Evolutionary conservation across 2,797 vertebrate species (phyloP), one percentile per base, ranked within the genome.

Genomic region (Gallinago nigripennis): DNA sequence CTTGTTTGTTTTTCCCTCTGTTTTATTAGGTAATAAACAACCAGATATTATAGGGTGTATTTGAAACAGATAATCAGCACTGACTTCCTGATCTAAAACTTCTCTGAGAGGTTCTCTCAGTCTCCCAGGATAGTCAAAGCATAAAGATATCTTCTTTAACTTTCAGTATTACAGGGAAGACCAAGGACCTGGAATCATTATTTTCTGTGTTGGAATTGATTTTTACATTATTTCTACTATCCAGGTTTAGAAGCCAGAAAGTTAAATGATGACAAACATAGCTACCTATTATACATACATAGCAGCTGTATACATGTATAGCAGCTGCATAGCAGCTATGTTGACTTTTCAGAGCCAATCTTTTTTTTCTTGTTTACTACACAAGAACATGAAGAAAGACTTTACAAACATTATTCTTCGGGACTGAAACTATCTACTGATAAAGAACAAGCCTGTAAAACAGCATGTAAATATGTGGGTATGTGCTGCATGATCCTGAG

Each of bases 1-100:
- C 61, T 53, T 72, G 68, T 88, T 92, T 80, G 45, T 41, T 72
- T 48, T 86, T 21, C 33, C 53, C 53, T 66, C 58, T 64, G 25
- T 72, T 92, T 76, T 83, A 92, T 8, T 80, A 71, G 56, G 76
- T 73, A 95, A 92, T 84, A 84, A 92, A 78, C 41, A 57, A 79
- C 33, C 15, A 71, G 50, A 27, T 82, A 84, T 58, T 51, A 73
- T 5, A 80, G 60, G 43, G 48, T 86, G 31, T 60, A 84, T 76
- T 53, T 84, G 68, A 70, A 84, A 66, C 58, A 83, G 9, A 73
- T 63, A 66, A 86, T 60, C 54, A 72, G 63, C 63, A 79, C 51
- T 61, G n/a, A 90, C 77, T 90, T 95, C 70, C 58, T 88, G 54
- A 76, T 82, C 30, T 72, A 69, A 72, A 95, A 63, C 24, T 69